phyloP scores from a whole-genome alignment of 2,113 vertebrate species.

The Vireo altiloquus region DNA sequence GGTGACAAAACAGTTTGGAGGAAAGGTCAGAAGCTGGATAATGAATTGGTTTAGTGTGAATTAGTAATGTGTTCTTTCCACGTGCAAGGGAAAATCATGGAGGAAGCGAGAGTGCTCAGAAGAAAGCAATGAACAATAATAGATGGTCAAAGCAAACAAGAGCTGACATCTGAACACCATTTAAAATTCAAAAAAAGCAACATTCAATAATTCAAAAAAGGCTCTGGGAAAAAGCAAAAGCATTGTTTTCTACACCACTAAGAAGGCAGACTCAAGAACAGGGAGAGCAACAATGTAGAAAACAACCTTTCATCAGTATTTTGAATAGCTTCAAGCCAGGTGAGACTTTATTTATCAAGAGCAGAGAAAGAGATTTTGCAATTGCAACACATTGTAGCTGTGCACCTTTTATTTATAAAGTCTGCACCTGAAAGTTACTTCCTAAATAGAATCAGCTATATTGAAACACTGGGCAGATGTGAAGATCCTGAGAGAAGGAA shows the following conservation, averaged over 20 bases:
- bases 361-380: not conserved
- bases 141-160: not conserved
- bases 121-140: not conserved
- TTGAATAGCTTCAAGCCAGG: not conserved
- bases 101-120: not conserved
- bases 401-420: not conserved
- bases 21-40: not conserved
- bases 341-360: not conserved
- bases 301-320: not conserved
- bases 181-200: not conserved
- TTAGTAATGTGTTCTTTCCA: not conserved
- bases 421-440: not conserved
- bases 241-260: not conserved
- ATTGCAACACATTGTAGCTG: not conserved
- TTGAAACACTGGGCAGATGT: not conserved
- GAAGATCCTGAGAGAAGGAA: not conserved
- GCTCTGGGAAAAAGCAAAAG: not conserved
- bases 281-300: not conserved
- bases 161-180: not conserved
- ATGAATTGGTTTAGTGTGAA: not conserved
- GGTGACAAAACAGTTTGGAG: not conserved
- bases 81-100: not conserved
- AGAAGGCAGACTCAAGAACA: not conserved
- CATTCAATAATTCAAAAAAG: not conserved
- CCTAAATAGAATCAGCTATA: not conserved